Percentiles rank a stretch among this genome's conserved stretches.
Evolutionary conservation across 35 echinoderm and acorn worm genomes (phyloP).

Genomic region (Stichopus chloronotus): DNA sequence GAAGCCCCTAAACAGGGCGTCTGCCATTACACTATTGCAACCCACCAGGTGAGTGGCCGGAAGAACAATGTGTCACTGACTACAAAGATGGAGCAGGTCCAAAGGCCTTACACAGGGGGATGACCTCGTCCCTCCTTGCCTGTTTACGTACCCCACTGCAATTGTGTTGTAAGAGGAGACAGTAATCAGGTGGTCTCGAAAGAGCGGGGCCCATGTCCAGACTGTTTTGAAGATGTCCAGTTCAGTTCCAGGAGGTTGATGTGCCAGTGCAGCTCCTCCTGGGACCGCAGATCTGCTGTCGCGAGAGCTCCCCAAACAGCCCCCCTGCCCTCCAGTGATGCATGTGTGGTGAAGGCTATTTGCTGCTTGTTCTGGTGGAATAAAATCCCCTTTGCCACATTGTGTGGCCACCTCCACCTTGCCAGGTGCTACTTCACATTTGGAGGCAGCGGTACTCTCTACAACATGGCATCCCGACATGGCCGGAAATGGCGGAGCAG

Average conservation of each 20-base stretch:
- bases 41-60: constrained; percentile 42
- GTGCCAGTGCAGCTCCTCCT: neutral
- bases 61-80: neutral
- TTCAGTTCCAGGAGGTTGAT: constrained; percentile 35
- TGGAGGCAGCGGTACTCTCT: neutral
- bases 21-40: constrained; percentile 36
- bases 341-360: neutral
- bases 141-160: constrained; percentile 63
- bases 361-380: neutral
- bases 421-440: neutral
- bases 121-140: constrained; percentile 39
- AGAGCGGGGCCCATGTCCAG: neutral
- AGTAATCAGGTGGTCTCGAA: neutral
- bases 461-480: neutral
- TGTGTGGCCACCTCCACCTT: constrained; percentile 15
- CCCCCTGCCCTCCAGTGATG: neutral
- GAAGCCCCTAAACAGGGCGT: constrained; percentile 29
- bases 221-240: neutral
- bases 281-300: neutral
- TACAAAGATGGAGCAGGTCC: neutral
- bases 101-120: neutral
- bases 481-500: constrained; percentile 21
- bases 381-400: neutral
- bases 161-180: constrained; percentile 48
- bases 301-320: neutral